Evolutionary conservation across 2,888 invertebrate species (phyloP).

Genomic region (Rhagium mordax): DNA sequence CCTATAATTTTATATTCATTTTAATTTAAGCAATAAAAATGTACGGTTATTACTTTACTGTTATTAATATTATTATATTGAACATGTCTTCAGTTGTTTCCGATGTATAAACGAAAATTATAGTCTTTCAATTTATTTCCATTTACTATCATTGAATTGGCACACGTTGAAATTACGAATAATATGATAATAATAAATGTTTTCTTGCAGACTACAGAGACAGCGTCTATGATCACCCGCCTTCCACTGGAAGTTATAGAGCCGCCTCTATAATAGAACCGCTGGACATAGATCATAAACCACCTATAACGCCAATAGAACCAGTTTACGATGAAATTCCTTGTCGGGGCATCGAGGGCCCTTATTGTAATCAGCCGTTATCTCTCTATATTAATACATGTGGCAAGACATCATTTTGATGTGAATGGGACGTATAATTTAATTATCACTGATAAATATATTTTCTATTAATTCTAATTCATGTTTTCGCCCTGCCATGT

Average conservation of each 20-base stretch:
- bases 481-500: background rate
- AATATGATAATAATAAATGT: too few species aligned
- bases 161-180: too few species aligned
- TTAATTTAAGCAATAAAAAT: too few species aligned
- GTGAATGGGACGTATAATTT: background rate
- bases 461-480: too few species aligned
- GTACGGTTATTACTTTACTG: too few species aligned
- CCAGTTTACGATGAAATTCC: constrained; percentile 82
- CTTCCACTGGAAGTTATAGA: constrained; percentile 65
- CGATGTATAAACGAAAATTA: too few species aligned
- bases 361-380: constrained; percentile 44
- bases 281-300: constrained; percentile 55
- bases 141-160: too few species aligned
- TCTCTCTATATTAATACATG: constrained; percentile 59
- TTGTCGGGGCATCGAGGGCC: constrained; percentile 41
- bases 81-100: too few species aligned
- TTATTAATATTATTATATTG: too few species aligned
- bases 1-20: too few species aligned
- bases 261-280: constrained; percentile 67
- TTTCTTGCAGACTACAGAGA: constrained; percentile 72
- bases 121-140: too few species aligned
- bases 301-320: constrained; percentile 65
- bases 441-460: background rate
- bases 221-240: constrained; percentile 77
- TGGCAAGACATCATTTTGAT: constrained; percentile 47